phyloP scores from a whole-genome alignment of 2,888 invertebrate species.

The Smittia aterrima region DNA sequence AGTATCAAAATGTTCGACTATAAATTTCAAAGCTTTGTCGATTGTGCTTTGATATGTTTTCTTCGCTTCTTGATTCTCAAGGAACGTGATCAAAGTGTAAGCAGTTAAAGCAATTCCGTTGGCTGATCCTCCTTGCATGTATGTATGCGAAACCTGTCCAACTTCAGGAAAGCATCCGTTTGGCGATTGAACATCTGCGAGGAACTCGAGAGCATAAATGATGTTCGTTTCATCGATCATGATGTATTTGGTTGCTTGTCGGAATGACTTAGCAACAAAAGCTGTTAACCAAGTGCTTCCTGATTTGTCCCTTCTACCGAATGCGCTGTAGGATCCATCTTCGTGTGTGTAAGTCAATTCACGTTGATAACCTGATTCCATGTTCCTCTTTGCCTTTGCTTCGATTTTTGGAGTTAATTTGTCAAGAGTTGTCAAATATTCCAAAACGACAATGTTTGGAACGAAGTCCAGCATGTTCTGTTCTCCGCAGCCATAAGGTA shows the following conservation, averaged over 20 bases:
- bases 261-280: slow-evolving; percentile 70
- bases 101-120: slow-evolving; percentile 71
- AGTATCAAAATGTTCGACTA: slow-evolving; percentile 66
- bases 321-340: slow-evolving; percentile 90
- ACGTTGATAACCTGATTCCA: slow-evolving; percentile 87
- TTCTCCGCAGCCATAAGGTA: slow-evolving; percentile 87
- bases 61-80: slow-evolving; percentile 58
- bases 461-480: slow-evolving; percentile 92
- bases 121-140: slow-evolving; percentile 71
- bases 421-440: slow-evolving; percentile 76
- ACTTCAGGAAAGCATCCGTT: slow-evolving; percentile 80
- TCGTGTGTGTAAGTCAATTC: slow-evolving; percentile 80
- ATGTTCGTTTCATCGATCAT: slow-evolving; percentile 65
- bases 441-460: slow-evolving; percentile 80
- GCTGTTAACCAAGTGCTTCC: slow-evolving; percentile 83
- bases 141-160: slow-evolving; percentile 62
- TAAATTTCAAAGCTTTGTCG: slow-evolving; percentile 74
- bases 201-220: slow-evolving; percentile 64
- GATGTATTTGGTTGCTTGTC: slow-evolving; percentile 64
- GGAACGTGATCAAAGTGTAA: slow-evolving; percentile 66
- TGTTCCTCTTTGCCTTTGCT: slow-evolving; percentile 56
- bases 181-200: slow-evolving; percentile 63
- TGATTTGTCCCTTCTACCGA: slow-evolving; percentile 64
- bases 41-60: slow-evolving; percentile 63
- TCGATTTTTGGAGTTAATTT: slow-evolving; percentile 63